Percentiles rank a stretch among this genome's conserved stretches.
Conservation (phyloP, 2,113 vertebrate genomes). For the Recurvirostra avosetta region DNA sequence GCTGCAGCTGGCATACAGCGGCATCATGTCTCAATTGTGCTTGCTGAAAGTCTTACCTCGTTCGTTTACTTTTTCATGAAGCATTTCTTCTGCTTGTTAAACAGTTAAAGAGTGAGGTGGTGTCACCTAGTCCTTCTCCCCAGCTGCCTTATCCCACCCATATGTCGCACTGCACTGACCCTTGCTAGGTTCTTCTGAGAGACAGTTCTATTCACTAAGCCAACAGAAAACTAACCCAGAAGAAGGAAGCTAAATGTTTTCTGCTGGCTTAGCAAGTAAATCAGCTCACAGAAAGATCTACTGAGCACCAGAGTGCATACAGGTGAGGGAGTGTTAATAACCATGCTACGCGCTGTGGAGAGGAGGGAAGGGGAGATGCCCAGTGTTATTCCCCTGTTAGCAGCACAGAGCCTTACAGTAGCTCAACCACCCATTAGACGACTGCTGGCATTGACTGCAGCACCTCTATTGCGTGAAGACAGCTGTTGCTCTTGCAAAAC, state of each 20-base stretch:
- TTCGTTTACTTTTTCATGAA: not conserved
- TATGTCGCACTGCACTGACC: not conserved
- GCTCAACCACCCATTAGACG: not conserved
- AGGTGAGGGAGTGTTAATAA: not conserved
- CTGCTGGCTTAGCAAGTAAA: not conserved
- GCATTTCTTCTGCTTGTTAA: not conserved
- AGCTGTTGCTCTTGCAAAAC: not conserved
- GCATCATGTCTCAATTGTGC: not conserved
- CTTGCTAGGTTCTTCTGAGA: not conserved
- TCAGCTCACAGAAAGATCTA: not conserved
- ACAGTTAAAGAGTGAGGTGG: not conserved
- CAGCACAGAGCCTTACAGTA: not conserved
- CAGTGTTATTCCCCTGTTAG: not conserved
- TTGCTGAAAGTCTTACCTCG: not conserved
- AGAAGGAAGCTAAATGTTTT: not conserved
- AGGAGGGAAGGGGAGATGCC: not conserved
- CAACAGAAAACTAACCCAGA: not conserved
- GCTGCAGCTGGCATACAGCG: not conserved
- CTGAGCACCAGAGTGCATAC: not conserved
- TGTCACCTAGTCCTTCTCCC: not conserved
- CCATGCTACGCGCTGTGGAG: not conserved
- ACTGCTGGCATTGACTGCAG: not conserved
- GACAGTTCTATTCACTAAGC: not conserved
- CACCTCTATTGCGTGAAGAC: not conserved
- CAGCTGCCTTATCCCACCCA: not conserved